Base-by-base conservation (phyloP, 1,140 invertebrate genomes). In the Trichonephila clavata region DNA sequence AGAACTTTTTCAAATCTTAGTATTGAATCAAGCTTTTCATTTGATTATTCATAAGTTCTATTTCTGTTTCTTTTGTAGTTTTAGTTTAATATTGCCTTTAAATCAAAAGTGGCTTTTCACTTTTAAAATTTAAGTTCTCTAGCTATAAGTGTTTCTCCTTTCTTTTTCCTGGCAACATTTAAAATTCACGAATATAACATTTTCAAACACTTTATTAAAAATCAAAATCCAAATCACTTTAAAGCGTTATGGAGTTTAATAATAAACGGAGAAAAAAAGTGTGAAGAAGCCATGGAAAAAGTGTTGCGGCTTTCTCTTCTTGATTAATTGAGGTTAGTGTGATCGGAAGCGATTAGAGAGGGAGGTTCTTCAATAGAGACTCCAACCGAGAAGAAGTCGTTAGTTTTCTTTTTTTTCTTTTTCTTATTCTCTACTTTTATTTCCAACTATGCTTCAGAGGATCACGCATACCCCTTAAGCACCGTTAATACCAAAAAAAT, bases 331-430 rank as follows among this genome's bases (percentile, higher is more conserved):
- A 77, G 71, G 71, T 77, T 77, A 77, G 71, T 77, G 4, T 77
- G 71, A 77, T 77, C 71, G 71, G 71, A 77, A 77, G 71, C 71
- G 71, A 77, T 77, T 77, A 77, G 71, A 77, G 32, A 32, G 71
- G 71, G 71, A 77, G 71, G 71, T 77, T 39, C 71, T 77, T 77
- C 71, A 77, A 32, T 39, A 77, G 27, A 39, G 14, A 77, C 71
- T 77, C 18, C 27, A 27, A 77, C 71, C 71, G 27, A 77, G 27
- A 39, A 77, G 71, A 77, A 77, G 71, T 77, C 71, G 71, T 77
- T 77, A 32, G 71, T 77, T 32, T 77, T 32, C 27, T 39, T 77
- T 27, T 16, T 77, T 77, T 14, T 32, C 6, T 32, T 77, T 16
- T 77, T 39, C 27, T 77, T 77, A 32, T 39, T 77, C 27, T 68